These are phyloP conservation scores for Macaria notata DNA, from an alignment of 2,888 invertebrate genomes.

Conservation along the genomic window DNA sequence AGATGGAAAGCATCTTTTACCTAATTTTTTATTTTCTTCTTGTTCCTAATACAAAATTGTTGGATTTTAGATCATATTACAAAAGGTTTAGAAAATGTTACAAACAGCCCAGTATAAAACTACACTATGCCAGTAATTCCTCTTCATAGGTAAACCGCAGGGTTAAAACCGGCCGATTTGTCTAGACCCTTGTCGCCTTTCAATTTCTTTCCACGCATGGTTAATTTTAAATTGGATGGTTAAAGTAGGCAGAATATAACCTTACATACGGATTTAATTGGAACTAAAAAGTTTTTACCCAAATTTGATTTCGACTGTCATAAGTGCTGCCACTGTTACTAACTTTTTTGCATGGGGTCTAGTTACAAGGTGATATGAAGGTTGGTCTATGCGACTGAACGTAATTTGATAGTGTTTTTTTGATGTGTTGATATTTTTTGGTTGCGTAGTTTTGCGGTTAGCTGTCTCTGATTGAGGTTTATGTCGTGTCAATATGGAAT, in stretches of 20 bases:
- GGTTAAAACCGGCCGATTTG: conserved; percentile 19
- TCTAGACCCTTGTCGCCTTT: conserved; percentile 20
- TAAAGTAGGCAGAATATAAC: too few species aligned
- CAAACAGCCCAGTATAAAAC: too few species aligned
- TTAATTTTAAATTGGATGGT: conserved; percentile 20
- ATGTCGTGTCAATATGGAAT: not conserved
- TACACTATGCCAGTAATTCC: conserved; percentile 4
- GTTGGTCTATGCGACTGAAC: conserved; percentile 29
- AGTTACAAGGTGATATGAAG: conserved; percentile 31
- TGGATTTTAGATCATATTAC: too few species aligned
- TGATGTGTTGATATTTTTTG: conserved; percentile 21
- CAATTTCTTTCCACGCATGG: conserved; percentile 18
- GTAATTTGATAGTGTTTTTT: conserved; percentile 29
- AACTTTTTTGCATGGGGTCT: too few species aligned
- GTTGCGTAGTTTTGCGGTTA: conserved; percentile 30
- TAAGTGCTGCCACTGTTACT: too few species aligned
- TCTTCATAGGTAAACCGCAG: conserved; percentile 31
- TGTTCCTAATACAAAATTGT: too few species aligned
- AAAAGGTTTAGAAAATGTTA: too few species aligned
- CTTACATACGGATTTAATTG: too few species aligned
- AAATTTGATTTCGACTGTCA: too few species aligned
- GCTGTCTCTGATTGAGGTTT: conserved; percentile 22
- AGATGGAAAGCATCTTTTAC: too few species aligned
- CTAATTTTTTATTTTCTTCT: too few species aligned
- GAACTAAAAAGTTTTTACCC: too few species aligned